Evolutionary conservation across 2,888 invertebrate species (phyloP), one percentile per base, ranked within the genome.

Genomic region (Plebejus argus): DNA sequence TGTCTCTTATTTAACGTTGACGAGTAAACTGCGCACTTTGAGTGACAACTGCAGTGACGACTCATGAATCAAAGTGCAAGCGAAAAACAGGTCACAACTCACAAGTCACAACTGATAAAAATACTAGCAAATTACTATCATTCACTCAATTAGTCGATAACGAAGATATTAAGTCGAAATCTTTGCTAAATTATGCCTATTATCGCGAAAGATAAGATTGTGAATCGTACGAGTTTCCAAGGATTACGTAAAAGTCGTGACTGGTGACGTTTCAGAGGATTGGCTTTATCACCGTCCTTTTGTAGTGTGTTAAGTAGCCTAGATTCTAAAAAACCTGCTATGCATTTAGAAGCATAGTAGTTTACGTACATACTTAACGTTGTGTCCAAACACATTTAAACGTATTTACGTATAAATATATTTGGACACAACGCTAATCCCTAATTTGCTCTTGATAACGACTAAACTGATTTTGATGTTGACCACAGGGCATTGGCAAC

Each of bases 171-270:
- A 18, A 33, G 5, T 71, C n/a, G 39, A 71, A 71, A 71, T 71
- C 71, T 71, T 39, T 71, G 71, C 71, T 10, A 39, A 71, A 71
- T 39, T 71, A 39, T 20, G 71, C 39, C 20, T 20, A 35, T 8
- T 70, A 70, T 70, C 70, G 35, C 15, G 10, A 39, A n/a, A n/a
- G 71, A 71, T 71, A 71, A 71, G 71, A 71, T 71, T 71, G n/a
- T 18, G 39, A 71, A 39, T 71, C 39, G 71, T 71, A 35, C 71
- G 71, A 71, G 39, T 71, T 71, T 10, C 39, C 35, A 39, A 71
- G 3, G 71, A 66, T 71, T 39, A 71, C 35, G 71, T 71, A 71
- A 71, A 71, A 20, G 53, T 53, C n/a, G 8, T 71, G 71, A 70
- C 33, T 23, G 1, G 23, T 66, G 28, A 66, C 66, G 66, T 33